These are phyloP conservation scores for Xestia c-nigrum DNA, from an alignment of 2,888 invertebrate species.

Conservation along the genomic window DNA sequence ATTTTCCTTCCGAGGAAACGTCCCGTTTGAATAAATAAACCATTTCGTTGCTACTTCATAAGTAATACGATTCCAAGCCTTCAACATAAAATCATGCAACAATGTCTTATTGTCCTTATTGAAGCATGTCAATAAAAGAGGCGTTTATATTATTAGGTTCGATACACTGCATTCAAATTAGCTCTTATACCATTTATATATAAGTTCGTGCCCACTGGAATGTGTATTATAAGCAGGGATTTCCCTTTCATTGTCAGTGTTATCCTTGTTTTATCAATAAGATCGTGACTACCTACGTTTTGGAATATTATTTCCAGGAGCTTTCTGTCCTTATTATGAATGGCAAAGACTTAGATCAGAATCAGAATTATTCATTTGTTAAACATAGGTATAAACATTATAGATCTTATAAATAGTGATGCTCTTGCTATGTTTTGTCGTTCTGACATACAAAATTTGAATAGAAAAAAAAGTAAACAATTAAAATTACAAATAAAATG, in stretches of 20 bases:
- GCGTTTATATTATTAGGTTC: constrained; percentile 34
- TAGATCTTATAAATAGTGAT: too few relatives aligned
- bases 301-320: constrained; percentile 32
- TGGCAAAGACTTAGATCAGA: not conserved
- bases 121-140: constrained; percentile 13
- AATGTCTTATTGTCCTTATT: constrained; percentile 39
- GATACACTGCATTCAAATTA: constrained; percentile 46
- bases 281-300: constrained; percentile 29
- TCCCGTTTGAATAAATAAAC: not conserved
- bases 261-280: constrained; percentile 51
- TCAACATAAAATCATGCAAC: constrained; percentile 30
- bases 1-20: not conserved
- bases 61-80: constrained; percentile 17
- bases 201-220: constrained; percentile 17
- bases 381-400: too few relatives aligned
- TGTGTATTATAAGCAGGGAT: constrained; percentile 30
- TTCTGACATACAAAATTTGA: too few relatives aligned
- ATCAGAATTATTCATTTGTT: too few relatives aligned
- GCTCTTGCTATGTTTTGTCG: too few relatives aligned
- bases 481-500: too few relatives aligned
- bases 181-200: constrained; percentile 42
- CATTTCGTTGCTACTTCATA: not conserved
- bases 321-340: not conserved
- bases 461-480: too few relatives aligned
- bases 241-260: constrained; percentile 28